phyloP scores from a whole-genome alignment of 2,888 invertebrate genomes.

The Odontomyia ornata region DNA sequence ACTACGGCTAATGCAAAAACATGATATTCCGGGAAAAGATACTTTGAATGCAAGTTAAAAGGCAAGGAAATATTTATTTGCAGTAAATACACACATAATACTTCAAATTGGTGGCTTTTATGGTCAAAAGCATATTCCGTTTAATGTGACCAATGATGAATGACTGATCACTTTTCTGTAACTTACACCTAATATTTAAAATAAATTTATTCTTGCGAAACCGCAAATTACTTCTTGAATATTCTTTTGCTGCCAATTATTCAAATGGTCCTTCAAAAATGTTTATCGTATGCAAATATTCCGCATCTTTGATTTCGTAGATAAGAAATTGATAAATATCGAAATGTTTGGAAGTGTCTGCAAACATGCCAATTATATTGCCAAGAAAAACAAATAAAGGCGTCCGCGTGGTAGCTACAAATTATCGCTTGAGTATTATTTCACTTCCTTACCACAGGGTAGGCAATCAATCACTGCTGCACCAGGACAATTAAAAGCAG shows the following conservation, averaged over 20 bases:
- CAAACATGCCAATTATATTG: constrained; percentile 30
- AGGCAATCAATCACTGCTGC: constrained; percentile 30
- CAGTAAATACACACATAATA: no score
- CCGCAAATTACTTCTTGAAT: no score
- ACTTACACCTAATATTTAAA: no score
- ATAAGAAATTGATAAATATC: constrained; percentile 14
- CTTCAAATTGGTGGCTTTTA: no score
- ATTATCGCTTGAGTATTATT: constrained; percentile 20
- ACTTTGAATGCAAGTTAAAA: no score
- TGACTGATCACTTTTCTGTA: no score
- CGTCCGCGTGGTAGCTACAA: constrained; percentile 30
- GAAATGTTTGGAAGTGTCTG: neutral
- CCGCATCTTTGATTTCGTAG: constrained; percentile 5
- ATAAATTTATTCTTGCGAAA: no score
- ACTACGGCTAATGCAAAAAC: no score
- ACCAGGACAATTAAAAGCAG: constrained; percentile 36
- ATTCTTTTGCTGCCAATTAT: neutral
- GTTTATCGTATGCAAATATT: constrained; percentile 15
- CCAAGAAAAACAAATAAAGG: constrained; percentile 41
- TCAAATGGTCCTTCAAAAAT: neutral
- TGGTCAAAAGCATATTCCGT: no score
- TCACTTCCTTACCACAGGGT: constrained; percentile 40
- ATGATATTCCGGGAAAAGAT: no score
- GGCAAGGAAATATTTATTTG: no score
- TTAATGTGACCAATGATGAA: no score